phyloP scores from a whole-genome alignment of 2,888 invertebrate genomes.

The Lamproptera curius region DNA sequence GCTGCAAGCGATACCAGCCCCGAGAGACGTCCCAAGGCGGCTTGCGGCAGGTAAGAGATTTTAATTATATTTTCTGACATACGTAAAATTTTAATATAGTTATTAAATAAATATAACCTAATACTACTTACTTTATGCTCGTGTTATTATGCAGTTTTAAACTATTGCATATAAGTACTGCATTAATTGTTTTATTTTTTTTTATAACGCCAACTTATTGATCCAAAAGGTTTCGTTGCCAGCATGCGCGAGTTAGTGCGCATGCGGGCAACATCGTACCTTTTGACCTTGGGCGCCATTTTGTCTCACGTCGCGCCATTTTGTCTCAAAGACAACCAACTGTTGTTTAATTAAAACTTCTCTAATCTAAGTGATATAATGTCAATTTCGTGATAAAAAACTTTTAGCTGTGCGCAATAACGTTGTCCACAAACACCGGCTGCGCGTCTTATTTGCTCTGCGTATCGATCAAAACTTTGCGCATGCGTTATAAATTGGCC shows the following conservation, averaged over 20 bases:
- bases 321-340: too few relatives aligned
- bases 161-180: neutral
- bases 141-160: neutral
- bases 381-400: too few relatives aligned
- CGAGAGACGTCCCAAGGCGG: neutral
- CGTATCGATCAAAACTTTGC: neutral
- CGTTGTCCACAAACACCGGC: too few relatives aligned
- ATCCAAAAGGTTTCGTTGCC: neutral
- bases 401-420: too few relatives aligned
- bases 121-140: neutral
- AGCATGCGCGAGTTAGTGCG: neutral
- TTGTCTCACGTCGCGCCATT: too few relatives aligned
- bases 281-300: too few relatives aligned
- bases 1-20: neutral
- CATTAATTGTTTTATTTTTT: neutral
- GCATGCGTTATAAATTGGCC: too few relatives aligned
- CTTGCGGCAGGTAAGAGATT: neutral
- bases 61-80: neutral
- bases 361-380: too few relatives aligned
- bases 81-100: too few relatives aligned
- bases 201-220: neutral
- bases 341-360: too few relatives aligned
- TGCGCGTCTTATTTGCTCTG: neutral
- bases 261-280: neutral
- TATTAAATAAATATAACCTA: too few relatives aligned